A percentile compares a stretch with the other conserved stretches of the same genome.
These are phyloP conservation scores for Etia nguti DNA, from an alignment of 2,113 vertebrate species.

Conservation along the genomic window DNA sequence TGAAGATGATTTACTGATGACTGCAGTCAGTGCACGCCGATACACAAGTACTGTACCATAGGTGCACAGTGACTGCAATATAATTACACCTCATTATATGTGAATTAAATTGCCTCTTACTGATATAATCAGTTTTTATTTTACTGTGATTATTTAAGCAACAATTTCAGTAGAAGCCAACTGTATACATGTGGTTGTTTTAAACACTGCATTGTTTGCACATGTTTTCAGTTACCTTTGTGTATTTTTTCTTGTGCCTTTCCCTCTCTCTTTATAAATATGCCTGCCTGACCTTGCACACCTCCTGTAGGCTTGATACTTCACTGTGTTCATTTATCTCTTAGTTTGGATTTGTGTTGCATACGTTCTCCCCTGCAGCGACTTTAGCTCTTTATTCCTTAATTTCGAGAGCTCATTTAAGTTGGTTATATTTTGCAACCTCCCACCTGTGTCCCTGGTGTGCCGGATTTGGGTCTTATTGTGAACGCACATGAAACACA, in stretches of 20 bases:
- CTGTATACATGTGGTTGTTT: neutral
- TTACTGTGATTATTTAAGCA: neutral
- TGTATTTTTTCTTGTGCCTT: neutral
- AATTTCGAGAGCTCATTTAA: neutral
- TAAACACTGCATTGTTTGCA: neutral
- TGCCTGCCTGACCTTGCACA: neutral
- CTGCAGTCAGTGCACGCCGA: neutral
- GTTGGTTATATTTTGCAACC: neutral
- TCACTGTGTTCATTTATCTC: neutral
- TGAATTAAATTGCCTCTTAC: neutral
- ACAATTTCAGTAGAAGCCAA: neutral
- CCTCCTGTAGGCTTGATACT: neutral
- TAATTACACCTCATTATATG: neutral
- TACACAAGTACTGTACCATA: neutral
- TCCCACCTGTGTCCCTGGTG: neutral
- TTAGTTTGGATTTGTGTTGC: neutral
- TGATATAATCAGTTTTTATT: neutral
- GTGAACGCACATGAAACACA: neutral
- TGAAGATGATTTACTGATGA: constrained; percentile 13
- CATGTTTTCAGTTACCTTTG: neutral
- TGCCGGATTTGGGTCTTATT: neutral
- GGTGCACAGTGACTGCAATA: neutral
- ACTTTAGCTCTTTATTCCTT: neutral
- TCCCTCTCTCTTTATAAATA: neutral
- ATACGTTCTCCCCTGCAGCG: neutral